Evolutionary conservation across 2,888 invertebrate genomes (phyloP), one percentile per base, ranked within the genome.

Genomic region (Vannuccia rotundouncinata): DNA sequence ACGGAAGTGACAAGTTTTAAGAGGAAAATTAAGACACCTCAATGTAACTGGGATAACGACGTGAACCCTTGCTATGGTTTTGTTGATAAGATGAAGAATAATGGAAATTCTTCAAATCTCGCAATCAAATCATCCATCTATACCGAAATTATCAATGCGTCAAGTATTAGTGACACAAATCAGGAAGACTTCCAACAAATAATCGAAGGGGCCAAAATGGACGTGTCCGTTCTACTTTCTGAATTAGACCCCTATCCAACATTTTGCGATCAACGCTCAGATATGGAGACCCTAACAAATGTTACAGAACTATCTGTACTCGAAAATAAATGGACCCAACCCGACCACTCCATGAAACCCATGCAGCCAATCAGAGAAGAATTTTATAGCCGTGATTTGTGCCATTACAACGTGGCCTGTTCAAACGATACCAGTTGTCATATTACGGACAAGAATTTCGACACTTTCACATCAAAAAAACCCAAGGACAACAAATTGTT

Each of bases 281-380:
- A 75, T 17, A n/a, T 31, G 2, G 75, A 75, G 13, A 75, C 75
- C 1, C 25, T 75, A 10, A 75, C 75, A 22, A 75, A 31, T 27
- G 75, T 75, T 2, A 75, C 75, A 2, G 75, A 75, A 22, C 75
- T 75, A 2, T 29, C 75, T 17, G 2, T 31, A 1, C 29, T 22
- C 13, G 75, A 75, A 1, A 66, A 5, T n/a, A 66, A 66, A 22
- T 17, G 66, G 25, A 22, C 30, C 1, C 29, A 75, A 29, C 2
- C 28, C 2, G 29, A 31, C 27, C 1, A 2, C 5, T 5, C 17
- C 29, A 73, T 13, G 10, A 75, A 75, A 10, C 25, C 31, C 2
- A 75, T 75, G 75, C 75, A 75, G 29, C 75, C 75, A 29, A 75
- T 75, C 5, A 31, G 29, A 2, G 75, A 75, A 28, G 75, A 75